Base-by-base conservation (phyloP, 2,113 vertebrate species). In the Nothocercus julius region DNA sequence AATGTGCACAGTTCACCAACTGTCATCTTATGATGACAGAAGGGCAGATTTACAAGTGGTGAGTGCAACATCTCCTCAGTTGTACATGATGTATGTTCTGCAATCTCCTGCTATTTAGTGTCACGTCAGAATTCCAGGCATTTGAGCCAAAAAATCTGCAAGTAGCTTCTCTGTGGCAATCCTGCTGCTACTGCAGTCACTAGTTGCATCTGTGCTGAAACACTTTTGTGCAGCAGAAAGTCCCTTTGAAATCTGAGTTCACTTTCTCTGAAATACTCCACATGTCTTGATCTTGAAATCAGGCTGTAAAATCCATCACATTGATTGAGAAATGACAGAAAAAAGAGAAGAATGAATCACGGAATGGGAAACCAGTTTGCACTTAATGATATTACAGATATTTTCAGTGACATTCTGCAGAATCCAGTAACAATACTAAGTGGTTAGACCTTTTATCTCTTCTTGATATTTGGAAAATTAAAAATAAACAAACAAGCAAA, bases 71-170 rank as follows among this genome's bases (percentile, higher is more conserved):
- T 69, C 73, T 76, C 44, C 47, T 81, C 82, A 79, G 69, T 49
- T 82, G 73, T 30, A 70, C n/a, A 5, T 44, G 70, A 79, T 56
- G 1, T 5, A 77, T 13, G 44, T 47, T 86, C 80, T 93, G 45
- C 61, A 64, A 45, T 44, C 74, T 92, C 68, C 83, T 82, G 49
- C 44, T 85, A 75, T 28, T 79, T 44, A 79, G 47, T 1, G 0
- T 90, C 76, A 79, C 69, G n/a, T 7, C 88, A 93, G 77, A 93
- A 93, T 85, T 95, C 36, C 83, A 90, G 44, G 22, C 36, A 86
- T 85, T 70, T 85, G 36, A 92, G 40, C 32, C 70, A 79, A 84
- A 78, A 68, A 88, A 47, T n/a, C 28, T 47, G 56, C 51, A 91
- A 73, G 78, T 38, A 42, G 79, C 56, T 85, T 86, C 45, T 90